Conservation (phyloP, 2,113 vertebrate genomes). For the Peromyscus leucopus region DNA sequence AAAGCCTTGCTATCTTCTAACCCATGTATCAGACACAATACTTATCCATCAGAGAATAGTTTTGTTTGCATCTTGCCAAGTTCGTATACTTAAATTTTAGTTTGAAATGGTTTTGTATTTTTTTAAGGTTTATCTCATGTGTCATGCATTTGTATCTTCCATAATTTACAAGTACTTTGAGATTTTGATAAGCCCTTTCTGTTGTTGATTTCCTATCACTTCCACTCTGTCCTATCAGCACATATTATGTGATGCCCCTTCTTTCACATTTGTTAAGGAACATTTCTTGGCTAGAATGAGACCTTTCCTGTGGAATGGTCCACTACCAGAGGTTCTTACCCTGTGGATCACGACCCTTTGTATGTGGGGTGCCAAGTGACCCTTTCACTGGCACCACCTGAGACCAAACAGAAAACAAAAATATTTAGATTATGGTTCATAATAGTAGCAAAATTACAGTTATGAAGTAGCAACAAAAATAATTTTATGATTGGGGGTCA, state of each 20-base stretch:
- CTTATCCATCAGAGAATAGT: not conserved
- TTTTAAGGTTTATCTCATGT: not conserved
- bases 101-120: not conserved
- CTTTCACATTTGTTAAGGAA: not conserved
- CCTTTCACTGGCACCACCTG: no score
- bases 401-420: no score
- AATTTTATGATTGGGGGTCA: no score
- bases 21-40: not conserved
- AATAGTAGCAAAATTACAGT: no score
- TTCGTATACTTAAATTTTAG: conserved; percentile 18
- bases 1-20: not conserved
- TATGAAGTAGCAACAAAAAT: no score
- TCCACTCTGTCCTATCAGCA: not conserved
- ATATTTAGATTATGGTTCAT: no score
- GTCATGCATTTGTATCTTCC: not conserved
- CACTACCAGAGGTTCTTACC: no score
- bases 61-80: not conserved
- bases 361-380: no score
- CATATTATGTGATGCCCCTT: not conserved
- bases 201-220: not conserved
- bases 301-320: not conserved
- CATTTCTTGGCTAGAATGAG: not conserved
- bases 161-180: not conserved
- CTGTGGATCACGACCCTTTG: no score
- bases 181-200: not conserved